Evolutionary conservation across 2,113 vertebrate genomes (phyloP).

Genomic region (Leptocoma aspasia): DNA sequence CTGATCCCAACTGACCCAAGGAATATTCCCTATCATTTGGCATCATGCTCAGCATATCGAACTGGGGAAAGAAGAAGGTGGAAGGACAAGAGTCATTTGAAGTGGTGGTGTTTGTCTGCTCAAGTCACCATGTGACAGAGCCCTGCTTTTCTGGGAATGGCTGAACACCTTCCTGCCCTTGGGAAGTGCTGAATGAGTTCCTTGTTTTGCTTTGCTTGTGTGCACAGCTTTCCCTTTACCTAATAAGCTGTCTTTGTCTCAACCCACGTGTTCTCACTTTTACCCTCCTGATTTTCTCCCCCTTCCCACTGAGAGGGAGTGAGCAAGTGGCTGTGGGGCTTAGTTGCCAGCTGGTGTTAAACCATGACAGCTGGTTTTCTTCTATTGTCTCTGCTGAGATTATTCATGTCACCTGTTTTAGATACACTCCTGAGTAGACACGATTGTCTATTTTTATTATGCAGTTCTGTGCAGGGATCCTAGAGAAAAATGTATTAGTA

Average conservation of each 20-base stretch:
- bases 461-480: neutral
- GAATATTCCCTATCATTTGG: neutral
- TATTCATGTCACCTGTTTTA: neutral
- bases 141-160: neutral
- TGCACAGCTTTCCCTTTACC: neutral
- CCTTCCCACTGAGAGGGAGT: rapidly evolving
- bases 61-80: neutral
- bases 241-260: neutral
- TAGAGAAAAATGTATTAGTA: neutral
- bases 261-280: neutral
- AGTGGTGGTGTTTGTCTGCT: neutral
- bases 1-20: neutral
- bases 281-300: neutral
- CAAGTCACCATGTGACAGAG: rapidly evolving
- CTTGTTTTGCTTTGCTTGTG: neutral
- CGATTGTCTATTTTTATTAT: neutral
- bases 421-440: neutral
- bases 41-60: neutral
- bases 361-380: neutral
- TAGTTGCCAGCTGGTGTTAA: neutral
- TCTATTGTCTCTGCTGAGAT: neutral
- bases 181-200: neutral
- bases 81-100: neutral
- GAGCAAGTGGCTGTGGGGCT: neutral
- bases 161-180: neutral